A percentile compares a stretch with the other conserved stretches of the same genome.
These are phyloP conservation scores for Tromatobia lineatoria DNA, from an alignment of 2,888 invertebrate species.

Conservation along the genomic window DNA sequence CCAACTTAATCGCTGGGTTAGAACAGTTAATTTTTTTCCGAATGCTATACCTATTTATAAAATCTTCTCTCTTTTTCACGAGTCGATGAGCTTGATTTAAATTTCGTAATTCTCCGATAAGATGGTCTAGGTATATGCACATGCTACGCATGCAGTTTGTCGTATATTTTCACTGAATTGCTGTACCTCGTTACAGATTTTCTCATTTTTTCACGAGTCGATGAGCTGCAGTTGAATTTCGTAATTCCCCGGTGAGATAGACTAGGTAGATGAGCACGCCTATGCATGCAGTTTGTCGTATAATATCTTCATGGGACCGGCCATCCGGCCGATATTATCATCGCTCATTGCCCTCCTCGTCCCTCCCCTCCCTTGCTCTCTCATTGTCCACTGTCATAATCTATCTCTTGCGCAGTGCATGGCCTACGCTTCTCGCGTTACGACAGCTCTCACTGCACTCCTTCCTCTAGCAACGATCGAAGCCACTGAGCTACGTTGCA, in stretches of 20 bases:
- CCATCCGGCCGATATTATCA: conserved; percentile 82
- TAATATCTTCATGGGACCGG: conserved; percentile 78
- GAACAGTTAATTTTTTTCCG: too few species aligned
- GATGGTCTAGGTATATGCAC: not conserved
- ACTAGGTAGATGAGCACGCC: conserved; percentile 44
- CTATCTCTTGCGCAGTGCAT: conserved; percentile 52
- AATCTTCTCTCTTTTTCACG: conserved; percentile 7
- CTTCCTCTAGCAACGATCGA: conserved; percentile 51
- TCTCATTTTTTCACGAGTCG: not conserved
- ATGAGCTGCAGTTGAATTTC: not conserved
- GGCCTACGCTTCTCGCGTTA: conserved; percentile 59
- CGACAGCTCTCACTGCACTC: conserved; percentile 33
- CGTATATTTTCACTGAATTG: conserved; percentile 78
- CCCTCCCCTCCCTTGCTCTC: conserved; percentile 41
- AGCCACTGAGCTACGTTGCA: conserved; percentile 72
- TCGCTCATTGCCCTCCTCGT: conserved; percentile 34
- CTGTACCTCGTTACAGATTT: too few species aligned
- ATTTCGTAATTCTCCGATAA: not conserved
- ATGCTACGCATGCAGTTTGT: conserved; percentile 55
- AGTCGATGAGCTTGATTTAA: not conserved
- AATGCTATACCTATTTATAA: conserved; percentile 25
- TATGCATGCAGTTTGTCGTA: conserved; percentile 48
- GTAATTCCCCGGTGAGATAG: not conserved
- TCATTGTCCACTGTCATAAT: conserved; percentile 42
- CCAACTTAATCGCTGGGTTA: too few species aligned